Conservation (phyloP, 2,888 invertebrate species). For the Drosophila paranaensis region DNA sequence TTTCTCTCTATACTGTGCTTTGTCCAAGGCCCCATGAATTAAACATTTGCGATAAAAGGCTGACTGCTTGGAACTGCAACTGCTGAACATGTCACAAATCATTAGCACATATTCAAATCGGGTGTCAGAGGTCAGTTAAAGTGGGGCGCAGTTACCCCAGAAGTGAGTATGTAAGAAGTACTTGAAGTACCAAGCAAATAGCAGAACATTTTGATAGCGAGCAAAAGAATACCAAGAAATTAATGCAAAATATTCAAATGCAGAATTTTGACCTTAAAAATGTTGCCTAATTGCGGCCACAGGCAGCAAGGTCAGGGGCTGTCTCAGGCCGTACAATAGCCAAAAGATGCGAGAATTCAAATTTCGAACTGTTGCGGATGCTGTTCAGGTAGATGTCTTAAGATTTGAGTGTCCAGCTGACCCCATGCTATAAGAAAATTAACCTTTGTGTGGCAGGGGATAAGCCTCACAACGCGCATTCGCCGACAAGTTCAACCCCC, state of each 20-base stretch:
- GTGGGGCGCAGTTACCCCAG: constrained; percentile 27
- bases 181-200: constrained; percentile 19
- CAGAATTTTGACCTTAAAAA: constrained; percentile 65
- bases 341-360: constrained; percentile 13
- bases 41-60: constrained; percentile 71
- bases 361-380: constrained; percentile 22
- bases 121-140: constrained; percentile 42
- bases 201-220: constrained; percentile 26
- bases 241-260: constrained; percentile 69
- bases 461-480: constrained; percentile 20
- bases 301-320: constrained; percentile 69
- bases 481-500: constrained; percentile 70
- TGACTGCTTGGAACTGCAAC: constrained; percentile 27
- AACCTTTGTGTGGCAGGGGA: constrained; percentile 60
- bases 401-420: constrained; percentile 62
- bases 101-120: constrained; percentile 79
- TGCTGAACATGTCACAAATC: constrained; percentile 69
- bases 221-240: constrained; percentile 31
- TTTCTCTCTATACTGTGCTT: not conserved
- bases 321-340: constrained; percentile 45
- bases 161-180: not conserved
- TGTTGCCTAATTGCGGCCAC: constrained; percentile 74
- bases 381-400: constrained; percentile 54
- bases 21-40: constrained; percentile 62
- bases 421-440: constrained; percentile 70